Evolutionary conservation across 2,797 vertebrate species (phyloP), one percentile per base, ranked within the genome.

Genomic region (Lepus oiostolus): DNA sequence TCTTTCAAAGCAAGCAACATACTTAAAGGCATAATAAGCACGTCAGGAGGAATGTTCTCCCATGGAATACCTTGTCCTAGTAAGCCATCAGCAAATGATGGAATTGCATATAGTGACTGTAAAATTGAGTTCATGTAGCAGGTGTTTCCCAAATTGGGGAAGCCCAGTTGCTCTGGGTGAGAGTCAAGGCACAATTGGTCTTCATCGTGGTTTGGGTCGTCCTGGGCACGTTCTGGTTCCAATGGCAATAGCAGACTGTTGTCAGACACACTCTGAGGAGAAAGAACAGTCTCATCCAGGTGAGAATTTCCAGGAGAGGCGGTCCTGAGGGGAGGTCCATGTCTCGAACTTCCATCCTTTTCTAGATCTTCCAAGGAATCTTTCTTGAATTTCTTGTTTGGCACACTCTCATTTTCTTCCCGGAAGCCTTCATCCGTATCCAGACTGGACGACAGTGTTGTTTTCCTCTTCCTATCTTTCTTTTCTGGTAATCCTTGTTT

Each of bases 91-190:
- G 99, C 99, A 96, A 99, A 99, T 16, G 99, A 99, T 0, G 99
- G 99, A 89, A 99, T 98, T 67, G 99, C 99, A 98, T 99, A 99
- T 68, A 99, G 98, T 7, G 99, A 99, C 97, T 99, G 99, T 77
- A 99, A 98, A 84, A 99, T 99, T 83, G 99, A 99, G 4, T 99
- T 99, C 99, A 99, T 99, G 96, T 99, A 99, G 94, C 99, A 99
- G 7, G 99, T 99, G 97, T 99, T 99, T 58, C 99, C 99, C 95
- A 99, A 94, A 96, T 99, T 99, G 77, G 99, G 99, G 98, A 99
- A 99, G 26, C 99, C 91, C 5, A 26, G 38, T 42, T 42, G 38
- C 38, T 42, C 38, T 42, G 38, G 38, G 38, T 42, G 38, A 42
- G 38, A 42, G 1, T 67, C 38, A 5, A 5, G 12, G 42, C 38